Conservation (phyloP, 2,797 vertebrate genomes). For the Crocidura indochinensis region DNA sequence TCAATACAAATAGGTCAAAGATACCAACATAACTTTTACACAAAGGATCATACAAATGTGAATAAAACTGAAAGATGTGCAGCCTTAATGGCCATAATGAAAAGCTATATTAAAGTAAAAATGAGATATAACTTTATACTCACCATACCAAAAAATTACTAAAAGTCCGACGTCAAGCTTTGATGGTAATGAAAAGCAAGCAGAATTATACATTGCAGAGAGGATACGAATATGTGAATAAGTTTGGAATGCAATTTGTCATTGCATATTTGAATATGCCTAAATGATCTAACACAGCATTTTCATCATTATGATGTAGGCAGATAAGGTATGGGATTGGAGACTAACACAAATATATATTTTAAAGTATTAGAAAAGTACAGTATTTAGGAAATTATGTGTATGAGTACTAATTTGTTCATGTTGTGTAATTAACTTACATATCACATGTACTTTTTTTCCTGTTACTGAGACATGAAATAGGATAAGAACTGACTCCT, state of each 20-base stretch:
- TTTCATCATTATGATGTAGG: background rate
- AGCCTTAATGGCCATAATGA: background rate
- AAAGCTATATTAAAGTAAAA: background rate
- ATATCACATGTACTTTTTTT: constrained; percentile 13
- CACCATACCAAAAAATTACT: background rate
- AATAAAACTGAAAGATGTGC: background rate
- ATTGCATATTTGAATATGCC: background rate
- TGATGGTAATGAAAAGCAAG: background rate
- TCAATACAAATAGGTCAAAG: constrained; percentile 9
- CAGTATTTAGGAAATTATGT: constrained; percentile 21
- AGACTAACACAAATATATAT: background rate
- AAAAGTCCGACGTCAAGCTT: background rate
- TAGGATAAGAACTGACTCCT: constrained; percentile 1
- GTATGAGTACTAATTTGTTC: constrained; percentile 23
- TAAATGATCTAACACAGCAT: background rate
- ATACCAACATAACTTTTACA: background rate
- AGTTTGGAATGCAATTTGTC: background rate
- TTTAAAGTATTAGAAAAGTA: constrained; percentile 19
- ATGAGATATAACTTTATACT: background rate
- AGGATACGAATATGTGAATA: background rate
- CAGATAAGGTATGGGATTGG: no score
- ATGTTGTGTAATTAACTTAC: constrained; percentile 13
- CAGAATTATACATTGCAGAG: background rate
- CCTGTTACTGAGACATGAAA: background rate
- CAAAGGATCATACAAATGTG: background rate